Percentiles rank a stretch among this genome's conserved stretches.
phyloP scores from a whole-genome alignment of 2,797 vertebrate species.

The Hydrophis major region DNA sequence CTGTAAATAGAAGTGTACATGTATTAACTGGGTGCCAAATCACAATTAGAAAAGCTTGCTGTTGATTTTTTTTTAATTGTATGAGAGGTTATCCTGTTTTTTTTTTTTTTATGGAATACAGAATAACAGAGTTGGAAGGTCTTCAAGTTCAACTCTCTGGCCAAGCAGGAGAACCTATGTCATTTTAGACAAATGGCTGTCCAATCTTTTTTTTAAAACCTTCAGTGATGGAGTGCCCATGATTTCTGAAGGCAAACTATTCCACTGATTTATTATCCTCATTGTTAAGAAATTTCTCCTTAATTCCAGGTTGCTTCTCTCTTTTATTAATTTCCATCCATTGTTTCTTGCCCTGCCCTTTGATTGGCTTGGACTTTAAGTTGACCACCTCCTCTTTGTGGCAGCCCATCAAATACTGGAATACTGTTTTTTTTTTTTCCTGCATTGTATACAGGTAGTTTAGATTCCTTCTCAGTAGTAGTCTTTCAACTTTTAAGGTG shows the following conservation, averaged over 20 bases:
- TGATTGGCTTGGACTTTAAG: background rate
- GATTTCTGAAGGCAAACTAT: background rate
- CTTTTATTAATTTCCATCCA: background rate
- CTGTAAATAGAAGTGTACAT: too few relatives aligned
- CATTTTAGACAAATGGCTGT: background rate
- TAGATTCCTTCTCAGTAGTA: background rate
- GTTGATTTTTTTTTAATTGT: background rate
- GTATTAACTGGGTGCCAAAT: background rate
- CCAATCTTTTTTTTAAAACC: background rate
- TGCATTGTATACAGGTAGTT: background rate
- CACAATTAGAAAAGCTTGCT: background rate
- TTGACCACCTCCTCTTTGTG: background rate
- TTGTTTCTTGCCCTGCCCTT: background rate
- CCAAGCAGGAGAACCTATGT: background rate
- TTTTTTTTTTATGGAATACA: background rate
- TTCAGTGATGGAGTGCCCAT: background rate
- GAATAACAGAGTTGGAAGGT: background rate
- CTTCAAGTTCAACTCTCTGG: background rate
- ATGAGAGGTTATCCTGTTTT: background rate
- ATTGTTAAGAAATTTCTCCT: background rate
- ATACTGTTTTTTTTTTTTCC: background rate
- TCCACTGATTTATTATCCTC: background rate
- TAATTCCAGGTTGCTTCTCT: background rate
- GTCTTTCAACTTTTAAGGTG: background rate
- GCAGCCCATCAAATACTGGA: background rate